phyloP scores from a whole-genome alignment of 2,797 vertebrate species.

The Scolopax rusticola region DNA sequence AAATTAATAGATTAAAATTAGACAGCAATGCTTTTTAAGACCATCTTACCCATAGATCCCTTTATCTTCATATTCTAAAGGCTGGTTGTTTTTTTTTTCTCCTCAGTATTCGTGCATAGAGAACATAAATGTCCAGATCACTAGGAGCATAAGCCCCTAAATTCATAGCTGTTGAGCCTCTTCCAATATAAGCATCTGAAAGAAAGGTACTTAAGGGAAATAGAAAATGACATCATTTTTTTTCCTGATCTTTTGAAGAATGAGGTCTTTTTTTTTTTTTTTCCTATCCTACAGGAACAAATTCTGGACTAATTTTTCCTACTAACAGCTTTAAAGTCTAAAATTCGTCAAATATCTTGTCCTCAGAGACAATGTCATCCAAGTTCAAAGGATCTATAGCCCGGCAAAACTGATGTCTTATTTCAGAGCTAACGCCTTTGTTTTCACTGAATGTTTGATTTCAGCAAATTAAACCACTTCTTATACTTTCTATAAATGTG shows the following conservation, averaged over 20 bases:
- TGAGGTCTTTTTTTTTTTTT: slow-evolving; percentile 46
- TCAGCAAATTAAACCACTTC: slow-evolving; percentile 78
- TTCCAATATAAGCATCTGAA: slow-evolving; percentile 76
- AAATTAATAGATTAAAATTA: slow-evolving; percentile 58
- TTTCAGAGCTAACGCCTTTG: slow-evolving; percentile 74
- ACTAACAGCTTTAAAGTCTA: slow-evolving; percentile 79
- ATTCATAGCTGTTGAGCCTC: slow-evolving; percentile 74
- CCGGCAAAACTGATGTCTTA: slow-evolving; percentile 78
- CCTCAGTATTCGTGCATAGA: slow-evolving; percentile 44
- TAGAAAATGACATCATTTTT: slow-evolving; percentile 76
- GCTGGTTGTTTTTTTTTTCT: not conserved
- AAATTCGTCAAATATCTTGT: slow-evolving; percentile 81
- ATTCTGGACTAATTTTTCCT: slow-evolving; percentile 79
- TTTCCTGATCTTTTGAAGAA: slow-evolving; percentile 77
- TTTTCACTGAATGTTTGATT: slow-evolving; percentile 77
- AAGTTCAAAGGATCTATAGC: slow-evolving; percentile 81
- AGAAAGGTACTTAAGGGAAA: slow-evolving; percentile 77
- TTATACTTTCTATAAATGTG: slow-evolving; percentile 57
- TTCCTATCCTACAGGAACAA: slow-evolving; percentile 70
- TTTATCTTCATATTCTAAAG: slow-evolving; percentile 38
- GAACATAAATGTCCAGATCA: slow-evolving; percentile 60
- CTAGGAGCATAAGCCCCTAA: slow-evolving; percentile 70
- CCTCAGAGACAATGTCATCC: slow-evolving; percentile 82
- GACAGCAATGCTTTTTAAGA: slow-evolving; percentile 33
- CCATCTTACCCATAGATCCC: slow-evolving; percentile 26